A percentile compares a stretch with the other conserved stretches of the same genome.
Evolutionary conservation across 2,888 invertebrate genomes (phyloP).

Genomic region (Folsomia manolachei): DNA sequence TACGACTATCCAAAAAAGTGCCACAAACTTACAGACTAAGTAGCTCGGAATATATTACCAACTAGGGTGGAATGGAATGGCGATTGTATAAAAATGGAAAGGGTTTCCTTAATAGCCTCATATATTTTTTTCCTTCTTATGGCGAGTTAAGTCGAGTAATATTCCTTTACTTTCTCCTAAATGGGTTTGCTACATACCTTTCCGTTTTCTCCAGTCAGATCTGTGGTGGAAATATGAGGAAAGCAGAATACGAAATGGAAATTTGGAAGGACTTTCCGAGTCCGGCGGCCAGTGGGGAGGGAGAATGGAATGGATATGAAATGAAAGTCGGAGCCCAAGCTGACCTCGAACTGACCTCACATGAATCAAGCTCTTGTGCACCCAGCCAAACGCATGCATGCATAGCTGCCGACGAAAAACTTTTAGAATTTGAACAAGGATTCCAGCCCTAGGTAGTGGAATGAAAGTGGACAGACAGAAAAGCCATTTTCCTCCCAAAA

Average conservation of each 20-base stretch:
- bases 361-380: constrained; percentile 48
- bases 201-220: too few relatives aligned
- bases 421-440: constrained; percentile 22
- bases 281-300: background rate
- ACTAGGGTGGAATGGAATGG: constrained; percentile 25
- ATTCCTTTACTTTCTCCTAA: background rate
- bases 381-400: constrained; percentile 12
- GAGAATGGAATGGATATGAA: constrained; percentile 28
- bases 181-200: constrained; percentile 7
- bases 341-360: constrained; percentile 49
- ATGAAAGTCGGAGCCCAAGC: constrained; percentile 14
- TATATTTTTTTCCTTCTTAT: constrained; percentile 39
- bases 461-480: too few relatives aligned
- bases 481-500: background rate
- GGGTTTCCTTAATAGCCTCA: constrained; percentile 47
- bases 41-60: constrained; percentile 21
- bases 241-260: constrained; percentile 15
- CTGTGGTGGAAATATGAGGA: background rate
- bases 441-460: background rate
- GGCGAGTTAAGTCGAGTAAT: constrained; percentile 10
- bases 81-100: constrained; percentile 45
- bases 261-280: constrained; percentile 16
- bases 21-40: constrained; percentile 13
- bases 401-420: too few relatives aligned
- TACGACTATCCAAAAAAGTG: background rate